phyloP scores from a whole-genome alignment of 2,113 vertebrate species.

The Ginglymostoma cirratum region DNA sequence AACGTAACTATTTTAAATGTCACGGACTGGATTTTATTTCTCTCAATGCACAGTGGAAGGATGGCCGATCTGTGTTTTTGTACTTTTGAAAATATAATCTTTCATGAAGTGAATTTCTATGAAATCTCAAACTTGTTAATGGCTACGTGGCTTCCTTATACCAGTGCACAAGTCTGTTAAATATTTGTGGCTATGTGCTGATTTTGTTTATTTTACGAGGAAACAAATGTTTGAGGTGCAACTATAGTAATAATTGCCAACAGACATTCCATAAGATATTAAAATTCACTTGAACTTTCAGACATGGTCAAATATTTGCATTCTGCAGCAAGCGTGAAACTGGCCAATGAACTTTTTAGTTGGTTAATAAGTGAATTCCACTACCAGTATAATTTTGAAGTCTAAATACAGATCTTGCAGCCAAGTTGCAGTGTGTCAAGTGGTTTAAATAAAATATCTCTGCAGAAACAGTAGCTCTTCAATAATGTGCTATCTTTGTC shows the following conservation, averaged over 20 bases:
- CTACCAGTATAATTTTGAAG: background rate
- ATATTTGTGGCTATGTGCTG: background rate
- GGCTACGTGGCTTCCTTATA: background rate
- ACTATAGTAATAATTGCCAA: background rate
- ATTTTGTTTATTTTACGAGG: background rate
- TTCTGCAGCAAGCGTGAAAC: background rate
- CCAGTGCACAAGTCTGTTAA: background rate
- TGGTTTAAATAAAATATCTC: constrained; percentile 16
- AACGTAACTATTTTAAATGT: constrained; percentile 5
- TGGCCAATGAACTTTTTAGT: background rate
- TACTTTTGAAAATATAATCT: constrained; percentile 27
- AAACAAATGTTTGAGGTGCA: background rate
- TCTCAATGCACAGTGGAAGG: background rate
- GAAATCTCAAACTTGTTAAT: background rate
- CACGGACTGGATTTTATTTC: constrained; percentile 9
- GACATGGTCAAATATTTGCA: background rate
- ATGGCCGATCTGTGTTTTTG: constrained; percentile 7
- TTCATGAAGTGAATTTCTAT: constrained; percentile 34
- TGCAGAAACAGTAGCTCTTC: background rate
- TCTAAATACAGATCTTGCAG: background rate
- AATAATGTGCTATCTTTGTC: background rate
- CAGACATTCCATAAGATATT: constrained; percentile 17
- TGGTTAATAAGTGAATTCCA: background rate
- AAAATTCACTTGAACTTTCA: background rate
- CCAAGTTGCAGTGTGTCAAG: background rate